Percentiles rank a stretch among this genome's conserved stretches.
Evolutionary conservation across 2,797 vertebrate genomes (phyloP).

Genomic region (Ptychobarbus kaznakovi): DNA sequence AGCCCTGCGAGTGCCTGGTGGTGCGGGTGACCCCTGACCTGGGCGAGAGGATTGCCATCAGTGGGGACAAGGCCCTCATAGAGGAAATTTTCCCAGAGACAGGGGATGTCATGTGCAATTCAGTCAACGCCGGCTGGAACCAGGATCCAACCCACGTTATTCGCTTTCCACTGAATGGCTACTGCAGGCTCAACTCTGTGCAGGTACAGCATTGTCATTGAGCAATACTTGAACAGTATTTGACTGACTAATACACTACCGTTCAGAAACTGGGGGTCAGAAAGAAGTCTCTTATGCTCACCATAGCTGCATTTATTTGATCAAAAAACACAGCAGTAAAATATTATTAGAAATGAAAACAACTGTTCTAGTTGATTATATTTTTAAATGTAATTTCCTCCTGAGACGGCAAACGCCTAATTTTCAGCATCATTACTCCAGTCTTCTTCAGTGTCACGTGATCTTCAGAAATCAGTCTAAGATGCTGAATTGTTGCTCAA

Average conservation of each 20-base stretch:
- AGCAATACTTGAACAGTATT: too few relatives aligned
- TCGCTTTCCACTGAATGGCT: conserved; percentile 96
- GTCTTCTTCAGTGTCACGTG: not conserved
- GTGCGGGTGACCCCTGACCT: conserved; percentile 96
- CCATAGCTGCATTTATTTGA: not conserved
- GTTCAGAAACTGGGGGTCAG: not conserved
- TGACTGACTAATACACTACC: not conserved
- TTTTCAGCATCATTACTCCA: not conserved
- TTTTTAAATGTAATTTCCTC: not conserved
- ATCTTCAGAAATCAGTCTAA: not conserved
- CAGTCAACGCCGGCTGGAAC: conserved; percentile 98
- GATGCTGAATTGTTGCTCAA: not conserved
- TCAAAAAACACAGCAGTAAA: not conserved
- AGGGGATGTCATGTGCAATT: conserved; percentile 98
- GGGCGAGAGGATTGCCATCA: conserved; percentile 94
- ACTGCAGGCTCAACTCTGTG: conserved; percentile 97
- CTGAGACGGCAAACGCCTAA: not conserved
- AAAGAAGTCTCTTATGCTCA: not conserved
- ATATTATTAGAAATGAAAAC: not conserved
- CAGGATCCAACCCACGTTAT: conserved; percentile 99
- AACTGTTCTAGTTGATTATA: not conserved
- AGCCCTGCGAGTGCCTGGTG: conserved; percentile 97
- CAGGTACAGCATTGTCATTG: conserved; percentile 81
- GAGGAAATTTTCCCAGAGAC: conserved; percentile 99
- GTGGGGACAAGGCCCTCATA: conserved; percentile 96